Evolutionary conservation across 2,113 vertebrate genomes (phyloP), one percentile per base, ranked within the genome.

Genomic region (Pseudopipra pipra): DNA sequence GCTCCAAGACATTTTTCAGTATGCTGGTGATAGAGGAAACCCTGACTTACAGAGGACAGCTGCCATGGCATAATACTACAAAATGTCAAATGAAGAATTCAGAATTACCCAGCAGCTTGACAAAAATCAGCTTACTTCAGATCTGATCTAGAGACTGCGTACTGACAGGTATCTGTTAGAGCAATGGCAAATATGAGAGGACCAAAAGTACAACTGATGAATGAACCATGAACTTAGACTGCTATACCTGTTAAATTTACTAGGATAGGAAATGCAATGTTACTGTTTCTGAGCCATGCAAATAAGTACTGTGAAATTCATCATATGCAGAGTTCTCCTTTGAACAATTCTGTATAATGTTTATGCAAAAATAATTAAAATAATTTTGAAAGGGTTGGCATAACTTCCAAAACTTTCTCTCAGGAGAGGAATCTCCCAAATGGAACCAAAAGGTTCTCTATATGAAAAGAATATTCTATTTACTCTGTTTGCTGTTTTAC

Each of bases 111-210:
- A 56, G 79, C 35, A 55, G 82, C 85, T 97, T 96, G 90, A 93
- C 43, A 92, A 97, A 96, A 97, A 97, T 93, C 93, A 96, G 85
- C 81, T 98, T 95, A 96, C 71, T 96, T 95, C 73, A 89, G 73
- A 77, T 94, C 85, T 97, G 90, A 97, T 96, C 94, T 95, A 93
- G 76, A 76, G 85, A 95, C 71, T 96, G 84, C 0, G 1, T 68
- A 83, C 39, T 89, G 81, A 94, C 49, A 93, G 24, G 65, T 88
- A 31, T 25, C 66, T 79, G 55, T 62, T 93, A 90, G 52, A 77
- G 78, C 93, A 95, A 91, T 24, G 14, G 73, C 13, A 88, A 80
- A 72, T 35, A 76, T 17, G 70, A 83, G 9, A 67, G 33, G 15
- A 86, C 10, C 25, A 44, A 74, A 85, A 77, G 19, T 39, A 63